These are phyloP conservation scores for Drosophila malerkotliana DNA, from an alignment of 1,140 invertebrate species.

Conservation along the genomic window DNA sequence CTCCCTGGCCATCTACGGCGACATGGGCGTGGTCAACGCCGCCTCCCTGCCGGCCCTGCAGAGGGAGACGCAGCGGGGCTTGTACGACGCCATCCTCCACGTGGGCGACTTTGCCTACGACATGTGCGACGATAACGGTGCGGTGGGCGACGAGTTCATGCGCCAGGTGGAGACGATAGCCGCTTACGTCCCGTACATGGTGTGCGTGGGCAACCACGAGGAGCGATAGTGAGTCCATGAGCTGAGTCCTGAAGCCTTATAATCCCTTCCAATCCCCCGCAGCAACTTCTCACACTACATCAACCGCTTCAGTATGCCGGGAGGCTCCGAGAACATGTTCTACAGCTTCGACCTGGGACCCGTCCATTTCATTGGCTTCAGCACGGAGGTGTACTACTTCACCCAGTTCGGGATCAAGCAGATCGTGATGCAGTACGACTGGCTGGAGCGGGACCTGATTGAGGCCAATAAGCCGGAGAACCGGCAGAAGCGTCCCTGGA, in stretches of 20 bases:
- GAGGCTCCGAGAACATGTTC: conserved; percentile 89
- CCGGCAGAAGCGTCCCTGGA: conserved; percentile 92
- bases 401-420: conserved; percentile 93
- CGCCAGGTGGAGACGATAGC: conserved; percentile 94
- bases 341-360: conserved; percentile 97
- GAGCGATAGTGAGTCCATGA: conserved; percentile 87
- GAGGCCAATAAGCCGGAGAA: conserved; percentile 88
- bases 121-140: conserved; percentile 92
- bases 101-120: conserved; percentile 99
- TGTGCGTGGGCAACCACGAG: conserved; percentile 96
- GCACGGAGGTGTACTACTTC: conserved; percentile 98
- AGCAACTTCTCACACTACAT: conserved; percentile 96
- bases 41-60: conserved; percentile 92
- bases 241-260: neutral
- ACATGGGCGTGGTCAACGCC: conserved; percentile 96
- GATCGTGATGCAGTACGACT: conserved; percentile 93
- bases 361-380: conserved; percentile 95
- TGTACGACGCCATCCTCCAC: conserved; percentile 95
- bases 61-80: conserved; percentile 90
- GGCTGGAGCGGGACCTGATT: conserved; percentile 93
- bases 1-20: conserved; percentile 93
- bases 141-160: conserved; percentile 96
- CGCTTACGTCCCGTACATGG: conserved; percentile 96
- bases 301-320: conserved; percentile 95
- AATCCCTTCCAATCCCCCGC: conserved; percentile 38